Evolutionary conservation across 2,888 invertebrate genomes (phyloP), one percentile per base, ranked within the genome.

Genomic region (Cephus spinipes): DNA sequence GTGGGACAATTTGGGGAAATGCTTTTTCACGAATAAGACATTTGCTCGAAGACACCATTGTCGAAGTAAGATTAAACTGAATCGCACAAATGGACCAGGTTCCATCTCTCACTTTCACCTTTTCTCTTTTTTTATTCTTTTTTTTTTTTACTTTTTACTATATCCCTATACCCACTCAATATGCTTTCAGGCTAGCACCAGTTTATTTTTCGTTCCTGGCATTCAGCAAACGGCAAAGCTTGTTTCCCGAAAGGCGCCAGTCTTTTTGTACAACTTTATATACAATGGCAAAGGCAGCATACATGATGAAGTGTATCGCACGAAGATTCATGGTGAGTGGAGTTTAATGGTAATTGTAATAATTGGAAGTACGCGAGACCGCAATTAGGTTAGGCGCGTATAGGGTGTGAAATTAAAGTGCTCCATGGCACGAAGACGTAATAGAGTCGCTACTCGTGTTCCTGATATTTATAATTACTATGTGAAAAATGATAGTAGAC

Each of bases 191-290:
- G 3, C 71, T 32, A 3, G 12, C 12, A 69, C 71, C 0, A 69
- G 32, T 30, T 69, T 69, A 69, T 69, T 69, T 32, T 69, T 69
- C 71, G 71, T 69, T 30, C 71, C 71, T 12, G 71, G 71, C 30
- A 30, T 69, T 30, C 71, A 69, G 71, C 71, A 69, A 30, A 32
- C 71, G 12, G 71, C 71, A 1, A 69, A 69, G 32, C 32, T 69
- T 15, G 2, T 69, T 69, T 69, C 71, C 1, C 31, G 4, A 69
- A 69, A 15, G 71, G 71, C 71, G 1, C 71, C 71, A 30, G 71
- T 69, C 32, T 69, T 69, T 32, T 9, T 69, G 12, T 69, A 69
- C 71, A 69, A 69, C 15, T 69, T 69, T 31, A 0, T 11, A 0
- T 11, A 30, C 32, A 69, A 69, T 32, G 71, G 71, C 31, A 69